These are phyloP conservation scores for Halichoeres trimaculatus DNA, from an alignment of 2,113 vertebrate species.

Conservation along the genomic window DNA sequence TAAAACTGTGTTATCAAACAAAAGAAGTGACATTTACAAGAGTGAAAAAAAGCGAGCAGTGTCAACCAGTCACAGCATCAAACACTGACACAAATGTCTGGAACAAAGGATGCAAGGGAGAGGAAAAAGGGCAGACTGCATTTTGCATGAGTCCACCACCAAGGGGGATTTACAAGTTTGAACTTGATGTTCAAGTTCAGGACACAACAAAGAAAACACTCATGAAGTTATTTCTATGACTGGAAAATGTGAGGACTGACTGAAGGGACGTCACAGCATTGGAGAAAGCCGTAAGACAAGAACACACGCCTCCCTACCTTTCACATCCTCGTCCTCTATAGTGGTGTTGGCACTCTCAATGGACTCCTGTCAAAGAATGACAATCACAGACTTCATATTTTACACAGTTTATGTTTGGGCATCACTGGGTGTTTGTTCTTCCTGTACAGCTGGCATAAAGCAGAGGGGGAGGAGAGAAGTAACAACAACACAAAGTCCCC, in stretches of 20 bases:
- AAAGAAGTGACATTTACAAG: constrained; percentile 3
- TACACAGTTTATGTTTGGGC: neutral
- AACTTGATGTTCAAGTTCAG: neutral
- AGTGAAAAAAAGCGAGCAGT: constrained; percentile 1
- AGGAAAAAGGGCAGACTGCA: constrained; percentile 1
- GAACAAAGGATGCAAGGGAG: constrained; percentile 21
- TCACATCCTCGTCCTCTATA: constrained; percentile 98
- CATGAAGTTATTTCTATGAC: neutral
- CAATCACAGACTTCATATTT: neutral
- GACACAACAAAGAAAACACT: constrained; percentile 15
- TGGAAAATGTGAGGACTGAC: neutral
- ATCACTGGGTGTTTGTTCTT: too few relatives aligned
- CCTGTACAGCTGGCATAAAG: neutral
- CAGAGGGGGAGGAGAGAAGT: neutral
- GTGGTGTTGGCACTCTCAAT: constrained; percentile 97
- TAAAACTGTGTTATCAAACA: constrained; percentile 23
- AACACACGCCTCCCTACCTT: constrained; percentile 85
- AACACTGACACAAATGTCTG: constrained; percentile 1
- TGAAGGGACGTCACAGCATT: neutral
- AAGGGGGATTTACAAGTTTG: constrained; percentile 3
- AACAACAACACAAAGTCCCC: neutral
- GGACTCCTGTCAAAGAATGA: constrained; percentile 88
- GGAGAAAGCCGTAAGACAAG: neutral
- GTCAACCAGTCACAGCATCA: constrained; percentile 16
- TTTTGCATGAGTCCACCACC: constrained; percentile 31